phyloP scores from a whole-genome alignment of 2,888 invertebrate species.

The Galerucella calmariensis region DNA sequence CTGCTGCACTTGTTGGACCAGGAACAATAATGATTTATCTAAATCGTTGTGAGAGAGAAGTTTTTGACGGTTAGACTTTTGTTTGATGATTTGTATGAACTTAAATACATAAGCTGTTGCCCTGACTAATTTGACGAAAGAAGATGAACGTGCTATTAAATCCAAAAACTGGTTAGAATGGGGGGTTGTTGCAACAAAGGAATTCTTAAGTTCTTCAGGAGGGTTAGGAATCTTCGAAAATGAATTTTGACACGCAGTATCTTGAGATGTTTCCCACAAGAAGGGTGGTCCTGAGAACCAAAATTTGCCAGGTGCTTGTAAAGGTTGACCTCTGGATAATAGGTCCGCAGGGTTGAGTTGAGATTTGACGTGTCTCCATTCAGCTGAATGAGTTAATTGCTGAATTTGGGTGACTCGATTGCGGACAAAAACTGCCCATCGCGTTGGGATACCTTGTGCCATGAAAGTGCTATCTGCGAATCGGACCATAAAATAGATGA shows the following conservation, averaged over 20 bases:
- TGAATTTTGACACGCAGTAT: constrained; percentile 8
- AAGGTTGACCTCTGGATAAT: no score
- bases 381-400: no score
- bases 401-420: no score
- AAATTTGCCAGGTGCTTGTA: no score
- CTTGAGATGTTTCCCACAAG: neutral
- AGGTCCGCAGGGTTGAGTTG: no score
- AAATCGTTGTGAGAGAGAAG: neutral
- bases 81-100: neutral
- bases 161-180: neutral
- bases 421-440: no score
- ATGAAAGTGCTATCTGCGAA: no score
- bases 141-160: neutral
- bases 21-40: constrained; percentile 2
- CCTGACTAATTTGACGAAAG: neutral
- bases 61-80: neutral
- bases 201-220: neutral
- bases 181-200: neutral
- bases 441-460: no score
- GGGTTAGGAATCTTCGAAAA: neutral
- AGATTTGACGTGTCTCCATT: no score
- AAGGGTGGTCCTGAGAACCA: no score
- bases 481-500: no score
- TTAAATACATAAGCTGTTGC: neutral
- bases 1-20: neutral